Conservation (phyloP, 1,140 invertebrate genomes). For the Leptopilina boulardi region DNA sequence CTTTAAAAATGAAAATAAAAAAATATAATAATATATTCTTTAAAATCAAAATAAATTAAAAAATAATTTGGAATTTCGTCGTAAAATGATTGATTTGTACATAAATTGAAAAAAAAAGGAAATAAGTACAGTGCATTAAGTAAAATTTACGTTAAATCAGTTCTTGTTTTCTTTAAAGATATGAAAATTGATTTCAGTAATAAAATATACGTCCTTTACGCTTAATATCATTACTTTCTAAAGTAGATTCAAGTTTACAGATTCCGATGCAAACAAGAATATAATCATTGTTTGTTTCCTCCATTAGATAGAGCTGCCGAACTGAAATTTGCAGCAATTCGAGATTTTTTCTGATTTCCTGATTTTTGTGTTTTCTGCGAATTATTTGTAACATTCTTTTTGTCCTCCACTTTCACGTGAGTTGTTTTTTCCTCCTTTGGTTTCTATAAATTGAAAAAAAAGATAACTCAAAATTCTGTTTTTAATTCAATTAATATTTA, state of each 20-base stretch:
- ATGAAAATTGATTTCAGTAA: constrained; percentile 32
- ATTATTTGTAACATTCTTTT: constrained; percentile 36
- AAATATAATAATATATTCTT: too few species aligned
- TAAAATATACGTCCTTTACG: constrained; percentile 9
- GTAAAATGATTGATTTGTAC: neutral
- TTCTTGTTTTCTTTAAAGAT: constrained; percentile 4
- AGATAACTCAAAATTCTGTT: neutral
- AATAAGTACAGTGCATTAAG: constrained; percentile 8
- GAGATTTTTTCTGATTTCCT: constrained; percentile 72
- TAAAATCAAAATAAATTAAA: neutral
- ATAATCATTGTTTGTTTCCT: constrained; percentile 2
- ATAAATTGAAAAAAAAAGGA: neutral
- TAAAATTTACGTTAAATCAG: neutral
- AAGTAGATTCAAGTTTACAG: neutral
- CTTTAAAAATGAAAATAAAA: too few species aligned
- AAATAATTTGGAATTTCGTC: neutral
- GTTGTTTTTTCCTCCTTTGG: constrained; percentile 48
- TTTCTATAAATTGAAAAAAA: constrained; percentile 39
- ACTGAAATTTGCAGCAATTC: constrained; percentile 78
- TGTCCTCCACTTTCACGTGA: constrained; percentile 31
- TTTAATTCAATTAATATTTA: neutral
- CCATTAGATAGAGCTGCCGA: constrained; percentile 51
- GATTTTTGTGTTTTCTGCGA: constrained; percentile 61
- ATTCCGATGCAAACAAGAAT: neutral
- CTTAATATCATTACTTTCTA: neutral